phyloP scores from a whole-genome alignment of 2,888 invertebrate genomes.

The Tyria jacobaeae region DNA sequence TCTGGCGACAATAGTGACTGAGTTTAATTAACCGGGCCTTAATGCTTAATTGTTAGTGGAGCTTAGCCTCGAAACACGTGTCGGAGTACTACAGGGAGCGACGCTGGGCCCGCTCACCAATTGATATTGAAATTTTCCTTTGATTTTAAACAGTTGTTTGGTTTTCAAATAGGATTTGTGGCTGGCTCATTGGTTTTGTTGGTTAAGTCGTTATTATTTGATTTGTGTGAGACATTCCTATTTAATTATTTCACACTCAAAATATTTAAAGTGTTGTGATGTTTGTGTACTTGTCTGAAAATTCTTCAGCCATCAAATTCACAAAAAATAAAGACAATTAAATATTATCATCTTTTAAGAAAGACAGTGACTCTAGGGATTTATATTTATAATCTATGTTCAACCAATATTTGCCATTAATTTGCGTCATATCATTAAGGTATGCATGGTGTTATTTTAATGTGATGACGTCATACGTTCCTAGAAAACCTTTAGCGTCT shows the following conservation, averaged over 20 bases:
- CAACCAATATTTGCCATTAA: slow-evolving; percentile 10
- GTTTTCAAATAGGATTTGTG: slow-evolving; percentile 52
- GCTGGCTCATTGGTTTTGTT: slow-evolving; percentile 42
- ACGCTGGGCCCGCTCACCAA: slow-evolving; percentile 61
- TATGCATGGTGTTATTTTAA: not conserved
- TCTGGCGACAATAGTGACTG: slow-evolving; percentile 78
- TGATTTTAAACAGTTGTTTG: slow-evolving; percentile 49
- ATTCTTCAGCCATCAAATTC: not conserved
- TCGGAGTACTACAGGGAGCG: slow-evolving; percentile 72
- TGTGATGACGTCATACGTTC: slow-evolving; percentile 16
- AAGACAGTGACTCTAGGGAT: not conserved
- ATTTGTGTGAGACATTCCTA: slow-evolving; percentile 10
- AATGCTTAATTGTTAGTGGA: slow-evolving; percentile 84
- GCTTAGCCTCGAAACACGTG: slow-evolving; percentile 84
- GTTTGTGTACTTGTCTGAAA: not conserved
- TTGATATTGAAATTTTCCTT: slow-evolving; percentile 75
- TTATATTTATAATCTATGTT: slow-evolving; percentile 1
- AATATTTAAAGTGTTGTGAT: not conserved
- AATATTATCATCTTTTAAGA: not conserved
- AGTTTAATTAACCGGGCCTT: slow-evolving; percentile 85
- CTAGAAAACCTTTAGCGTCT: slow-evolving; percentile 11
- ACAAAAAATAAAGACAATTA: not conserved
- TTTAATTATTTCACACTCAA: not conserved
- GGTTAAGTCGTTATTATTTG: slow-evolving; percentile 36
- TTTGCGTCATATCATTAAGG: slow-evolving; percentile 12